Conservation (phyloP, 1,140 invertebrate species). For the Dendroctonus ponderosae region DNA sequence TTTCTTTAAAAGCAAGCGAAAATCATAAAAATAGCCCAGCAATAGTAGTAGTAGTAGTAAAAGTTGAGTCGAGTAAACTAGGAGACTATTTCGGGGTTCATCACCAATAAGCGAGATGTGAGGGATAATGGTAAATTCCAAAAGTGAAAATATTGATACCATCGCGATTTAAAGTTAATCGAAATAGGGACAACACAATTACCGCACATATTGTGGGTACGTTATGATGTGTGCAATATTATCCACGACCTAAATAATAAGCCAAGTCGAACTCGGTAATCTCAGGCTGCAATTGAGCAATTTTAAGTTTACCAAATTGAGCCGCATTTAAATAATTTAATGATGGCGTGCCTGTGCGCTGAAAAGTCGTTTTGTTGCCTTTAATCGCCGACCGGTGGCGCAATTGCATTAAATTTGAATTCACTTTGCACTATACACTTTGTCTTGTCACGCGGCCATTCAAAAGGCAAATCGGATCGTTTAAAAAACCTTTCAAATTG, state of each 20-base stretch:
- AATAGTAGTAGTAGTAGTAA: too few species aligned
- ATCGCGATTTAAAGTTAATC: too few species aligned
- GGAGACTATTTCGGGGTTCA: too few species aligned
- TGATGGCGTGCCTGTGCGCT: slow-evolving; percentile 9
- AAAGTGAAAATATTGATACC: too few species aligned
- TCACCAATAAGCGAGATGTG: too few species aligned
- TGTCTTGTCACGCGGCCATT: slow-evolving; percentile 1
- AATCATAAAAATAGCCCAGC: too few species aligned
- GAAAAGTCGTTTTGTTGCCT: slow-evolving; percentile 8
- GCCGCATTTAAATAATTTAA: slow-evolving; percentile 35
- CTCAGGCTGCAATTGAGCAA: slow-evolving; percentile 38
- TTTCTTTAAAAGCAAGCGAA: too few species aligned
- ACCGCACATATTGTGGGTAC: slow-evolving; percentile 2
- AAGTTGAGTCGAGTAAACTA: too few species aligned
- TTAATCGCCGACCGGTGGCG: slow-evolving; percentile 6
- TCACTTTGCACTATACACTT: slow-evolving; percentile 1
- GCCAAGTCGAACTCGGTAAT: slow-evolving; percentile 38
- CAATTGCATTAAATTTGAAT: not conserved
- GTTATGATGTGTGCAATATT: slow-evolving; percentile 21
- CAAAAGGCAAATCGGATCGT: not conserved
- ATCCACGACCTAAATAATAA: slow-evolving; percentile 42
- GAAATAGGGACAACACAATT: slow-evolving; percentile 14
- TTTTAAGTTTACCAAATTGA: slow-evolving; percentile 42
- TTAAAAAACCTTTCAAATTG: not conserved
- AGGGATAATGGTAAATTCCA: too few species aligned